These are phyloP conservation scores for Sphinx pinastri DNA, from an alignment of 2,888 invertebrate genomes.

Conservation along the genomic window DNA sequence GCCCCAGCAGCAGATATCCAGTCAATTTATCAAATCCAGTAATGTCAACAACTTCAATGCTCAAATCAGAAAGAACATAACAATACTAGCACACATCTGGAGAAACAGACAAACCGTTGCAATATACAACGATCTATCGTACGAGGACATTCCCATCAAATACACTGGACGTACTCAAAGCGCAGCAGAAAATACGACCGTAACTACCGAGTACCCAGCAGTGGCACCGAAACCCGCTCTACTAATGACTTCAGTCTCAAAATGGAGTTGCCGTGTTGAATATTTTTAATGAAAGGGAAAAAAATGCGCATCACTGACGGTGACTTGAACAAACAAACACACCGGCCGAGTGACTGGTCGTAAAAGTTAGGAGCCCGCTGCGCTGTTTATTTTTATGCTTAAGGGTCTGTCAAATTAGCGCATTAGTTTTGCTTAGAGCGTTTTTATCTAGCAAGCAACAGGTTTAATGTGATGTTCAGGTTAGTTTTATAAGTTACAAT, in stretches of 20 bases:
- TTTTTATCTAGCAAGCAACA: too few relatives aligned
- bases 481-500: too few relatives aligned
- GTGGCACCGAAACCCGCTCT: conserved; percentile 20
- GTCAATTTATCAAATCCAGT: too few relatives aligned
- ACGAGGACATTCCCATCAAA: too few relatives aligned
- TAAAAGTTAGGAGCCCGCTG: conserved; percentile 5
- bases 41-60: too few relatives aligned
- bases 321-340: conserved; percentile 10
- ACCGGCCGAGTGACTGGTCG: conserved; percentile 9
- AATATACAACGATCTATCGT: too few relatives aligned
- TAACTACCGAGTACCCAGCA: neutral
- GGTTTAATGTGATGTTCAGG: neutral
- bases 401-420: conserved; percentile 2
- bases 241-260: conserved; percentile 30
- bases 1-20: too few relatives aligned
- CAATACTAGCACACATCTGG: too few relatives aligned
- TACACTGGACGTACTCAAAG: neutral
- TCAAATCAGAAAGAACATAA: too few relatives aligned
- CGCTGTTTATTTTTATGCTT: neutral
- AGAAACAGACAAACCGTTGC: too few relatives aligned
- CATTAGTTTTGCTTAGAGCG: neutral
- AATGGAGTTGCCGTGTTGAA: conserved; percentile 14
- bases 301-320: conserved; percentile 16
- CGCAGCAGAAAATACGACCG: neutral
- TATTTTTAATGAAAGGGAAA: conserved; percentile 16